Base-by-base conservation (phyloP, 2,888 invertebrate species). In the Tetragonisca angustula region DNA sequence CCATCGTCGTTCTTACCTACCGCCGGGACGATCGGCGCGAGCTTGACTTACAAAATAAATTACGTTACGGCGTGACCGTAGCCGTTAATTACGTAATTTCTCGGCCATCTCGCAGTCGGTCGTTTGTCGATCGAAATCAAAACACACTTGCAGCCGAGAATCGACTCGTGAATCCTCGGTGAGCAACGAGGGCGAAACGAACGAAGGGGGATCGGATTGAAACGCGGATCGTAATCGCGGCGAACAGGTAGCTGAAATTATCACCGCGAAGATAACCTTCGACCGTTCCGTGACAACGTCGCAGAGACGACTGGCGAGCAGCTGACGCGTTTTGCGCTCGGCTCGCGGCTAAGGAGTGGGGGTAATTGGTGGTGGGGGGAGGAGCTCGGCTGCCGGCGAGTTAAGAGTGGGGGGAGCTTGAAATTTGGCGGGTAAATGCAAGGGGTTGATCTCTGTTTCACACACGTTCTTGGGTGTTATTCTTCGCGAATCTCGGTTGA, bases 301-400 rank as follows among this genome's bases (percentile, higher is more conserved):
- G 87, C 87, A 88, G 84, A 86, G 87, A 88, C 89, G 89, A 92
- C 93, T 92, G 92, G 89, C 85, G 87, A 92, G 90, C 92, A 92
- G 92, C 92, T 92, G 92, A 89, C 91, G 90, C 87, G 88, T 90
- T 92, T 91, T 90, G 88, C 91, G 88, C 82, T 86, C 72, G 76
- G 52, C 69, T 70, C 80, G 61, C 15, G 71, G 19, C 15, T n/a
- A 24, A 4, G 15, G n/a, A 68, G 87, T 69, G 87, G 86, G 87
- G 79, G 54, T 27, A 65, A 52, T 19, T 56, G 27, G n/a, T 32
- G n/a, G 56, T n/a, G 52, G 70, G 71, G 70, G 64, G 50, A 1
- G 59, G n/a, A 27, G 13, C 19, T 11, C 19, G 52, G 2, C n/a
- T 21, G 9, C 21, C 19, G 21, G 21, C 36, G 21, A 50, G 43